Conservation (phyloP, 2,113 vertebrate species). For the Eudyptes chrysolophus region DNA sequence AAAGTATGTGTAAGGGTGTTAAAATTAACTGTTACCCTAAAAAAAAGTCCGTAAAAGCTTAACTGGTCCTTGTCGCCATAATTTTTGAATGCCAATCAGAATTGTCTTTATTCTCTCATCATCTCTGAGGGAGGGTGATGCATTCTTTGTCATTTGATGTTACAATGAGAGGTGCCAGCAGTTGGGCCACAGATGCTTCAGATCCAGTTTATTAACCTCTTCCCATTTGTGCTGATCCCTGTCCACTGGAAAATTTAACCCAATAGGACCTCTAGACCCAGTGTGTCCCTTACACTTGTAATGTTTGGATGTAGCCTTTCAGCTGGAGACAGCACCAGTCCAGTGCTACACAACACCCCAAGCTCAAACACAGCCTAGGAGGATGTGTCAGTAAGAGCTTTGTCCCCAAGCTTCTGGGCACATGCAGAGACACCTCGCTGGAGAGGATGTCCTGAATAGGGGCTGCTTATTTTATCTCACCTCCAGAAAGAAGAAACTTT, state of each 20-base stretch:
- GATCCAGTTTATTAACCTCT: not conserved
- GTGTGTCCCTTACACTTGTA: not conserved
- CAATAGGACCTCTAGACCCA: not conserved
- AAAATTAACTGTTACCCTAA: not conserved
- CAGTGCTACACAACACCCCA: not conserved
- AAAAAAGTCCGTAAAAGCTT: not conserved
- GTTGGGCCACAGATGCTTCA: not conserved
- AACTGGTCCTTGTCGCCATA: not conserved
- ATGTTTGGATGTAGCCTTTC: not conserved
- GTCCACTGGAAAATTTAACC: not conserved
- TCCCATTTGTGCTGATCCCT: not conserved
- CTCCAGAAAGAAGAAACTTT: not conserved
- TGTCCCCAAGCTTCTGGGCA: rapidly evolving
- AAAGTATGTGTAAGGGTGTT: not conserved
- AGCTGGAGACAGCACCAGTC: not conserved
- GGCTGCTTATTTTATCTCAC: not conserved
- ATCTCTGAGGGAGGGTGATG: not conserved
- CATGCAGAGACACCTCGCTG: not conserved
- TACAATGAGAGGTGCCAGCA: not conserved
- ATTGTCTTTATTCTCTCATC: not conserved
- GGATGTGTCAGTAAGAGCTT: not conserved
- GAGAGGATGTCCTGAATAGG: not conserved
- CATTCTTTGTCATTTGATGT: not conserved
- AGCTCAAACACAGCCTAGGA: not conserved
- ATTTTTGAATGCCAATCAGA: not conserved